Base-by-base conservation (phyloP, 2,888 invertebrate species). In the Oxystoma pomonae region DNA sequence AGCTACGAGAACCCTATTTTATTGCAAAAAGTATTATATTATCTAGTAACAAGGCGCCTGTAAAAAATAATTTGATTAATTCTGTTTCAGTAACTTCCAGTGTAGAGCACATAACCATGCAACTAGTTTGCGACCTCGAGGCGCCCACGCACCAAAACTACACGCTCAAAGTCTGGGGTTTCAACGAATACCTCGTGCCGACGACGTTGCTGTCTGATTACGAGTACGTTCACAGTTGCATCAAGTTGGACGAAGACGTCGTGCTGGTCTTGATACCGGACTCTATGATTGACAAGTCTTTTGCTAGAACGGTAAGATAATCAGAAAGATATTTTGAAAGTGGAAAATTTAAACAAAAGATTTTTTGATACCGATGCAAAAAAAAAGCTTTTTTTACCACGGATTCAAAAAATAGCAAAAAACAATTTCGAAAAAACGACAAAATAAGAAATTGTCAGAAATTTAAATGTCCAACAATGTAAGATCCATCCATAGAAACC, bases 151-250 rank as follows among this genome's bases (percentile, higher is more conserved):
- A 73, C 57, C 82, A 81, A 64, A 82, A 86, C 78, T 78, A 87
- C 81, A 82, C 83, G 57, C 80, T 89, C 52, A 83, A 94, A 86
- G 92, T 95, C 59, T 89, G 90, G 85, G 96, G 96, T 17, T 86
- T 92, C 63, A 88, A 91, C 60, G 97, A 97, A 80, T 98, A 96
- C 82, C 81, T 98, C 49, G 89, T 90, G 0, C 88, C 92, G 16
- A 90, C 92, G 60, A 92, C 93, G 49, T 86, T 87, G 12, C 84
- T 98, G 35, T 90, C 91, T 66, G 94, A 96, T 77, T 93, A 96
- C 78, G 94, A 95, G 78, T 96, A 96, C 77, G 90, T 97, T 61
- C 94, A 97, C 73, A 90, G 91, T 73, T 96, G 97, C 78, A 90
- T 96, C 63, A 96, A 97, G 75, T 81, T 96, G 74, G 96, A 97